phyloP scores from a whole-genome alignment of 2,888 invertebrate genomes.

The Drosophila hamatofila region DNA sequence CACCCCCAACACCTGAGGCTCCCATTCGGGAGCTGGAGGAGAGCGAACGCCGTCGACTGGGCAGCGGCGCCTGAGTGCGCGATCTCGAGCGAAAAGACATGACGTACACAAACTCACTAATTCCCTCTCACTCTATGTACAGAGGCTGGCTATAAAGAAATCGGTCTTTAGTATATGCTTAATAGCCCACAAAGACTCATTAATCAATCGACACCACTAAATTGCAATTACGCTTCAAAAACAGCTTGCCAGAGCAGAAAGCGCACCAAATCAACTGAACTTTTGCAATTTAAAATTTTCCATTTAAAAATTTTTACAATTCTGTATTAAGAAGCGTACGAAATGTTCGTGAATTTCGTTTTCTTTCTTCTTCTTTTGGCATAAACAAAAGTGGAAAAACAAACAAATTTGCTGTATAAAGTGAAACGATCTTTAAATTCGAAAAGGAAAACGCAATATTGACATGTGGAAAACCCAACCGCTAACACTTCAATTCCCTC shows the following conservation, averaged over 20 bases:
- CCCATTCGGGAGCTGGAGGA: slow-evolving; percentile 86
- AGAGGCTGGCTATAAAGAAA: slow-evolving; percentile 31
- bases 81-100: slow-evolving; percentile 85
- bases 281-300: slow-evolving; percentile 19
- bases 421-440: slow-evolving; percentile 45
- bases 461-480: slow-evolving; percentile 66
- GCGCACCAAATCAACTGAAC: background rate
- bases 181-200: slow-evolving; percentile 29
- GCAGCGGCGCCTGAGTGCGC: slow-evolving; percentile 84
- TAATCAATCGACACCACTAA: slow-evolving; percentile 37
- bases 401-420: slow-evolving; percentile 59
- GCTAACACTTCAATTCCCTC: background rate
- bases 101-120: background rate
- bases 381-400: slow-evolving; percentile 73
- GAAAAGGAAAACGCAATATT: slow-evolving; percentile 72
- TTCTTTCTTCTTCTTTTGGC: slow-evolving; percentile 44
- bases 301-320: slow-evolving; percentile 33
- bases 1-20: slow-evolving; percentile 36
- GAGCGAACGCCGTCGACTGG: slow-evolving; percentile 85
- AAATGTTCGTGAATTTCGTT: slow-evolving; percentile 59
- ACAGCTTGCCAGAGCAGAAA: slow-evolving; percentile 9
- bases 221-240: slow-evolving; percentile 46
- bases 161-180: slow-evolving; percentile 12
- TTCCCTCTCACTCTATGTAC: slow-evolving; percentile 5
- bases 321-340: slow-evolving; percentile 20